Base-by-base conservation (phyloP, 2,797 vertebrate genomes). In the Microctenopoma stevenorrisi region DNA sequence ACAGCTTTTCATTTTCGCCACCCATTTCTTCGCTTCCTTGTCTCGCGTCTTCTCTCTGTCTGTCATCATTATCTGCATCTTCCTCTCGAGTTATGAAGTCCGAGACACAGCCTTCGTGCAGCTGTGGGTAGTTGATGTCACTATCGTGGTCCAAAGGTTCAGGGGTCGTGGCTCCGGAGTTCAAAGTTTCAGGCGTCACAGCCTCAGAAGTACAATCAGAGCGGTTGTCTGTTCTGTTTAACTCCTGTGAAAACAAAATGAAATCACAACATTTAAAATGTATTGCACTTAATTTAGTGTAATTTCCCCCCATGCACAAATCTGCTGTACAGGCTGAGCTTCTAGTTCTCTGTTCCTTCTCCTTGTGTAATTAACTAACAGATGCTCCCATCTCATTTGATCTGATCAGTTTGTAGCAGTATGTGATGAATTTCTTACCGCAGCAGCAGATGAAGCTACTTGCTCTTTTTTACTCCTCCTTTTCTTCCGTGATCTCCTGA, bases 101-200 rank as follows among this genome's bases (percentile, higher is more conserved):
- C 15, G 58, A 61, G 4, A 51, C 52, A 46, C 22, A 47, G 53
- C 56, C 75, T 5, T 49, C 42, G 1, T 81, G 56, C 43, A 78
- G 58, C 4, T 72, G 76, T 0, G 76, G 64, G 49, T 85, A 78
- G 14, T 81, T 43, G 38, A 68, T 15, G 61, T 76, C 75, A 33
- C 37, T 7, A 2, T 82, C 49, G 0, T 9, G 48, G 61, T 77
- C 47, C 4, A 66, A 72, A 1, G 56, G 64, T 56, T 90, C 91
- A 66, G 92, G 88, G 50, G 88, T 90, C 1, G 54, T 33, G 2
- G 74, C 68, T 40, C 74, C 90, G 13, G 90, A 93, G 22, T 84
- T 91, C 71, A 91, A 35, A 13, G 87, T 87, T 60, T 91, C 88
- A 4, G 90, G 82, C 8, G 87, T 92, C 51, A 67, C 64, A 12